phyloP scores from a whole-genome alignment of 53 echinoderm and acorn worm species.

The Apostichopus leukothele region DNA sequence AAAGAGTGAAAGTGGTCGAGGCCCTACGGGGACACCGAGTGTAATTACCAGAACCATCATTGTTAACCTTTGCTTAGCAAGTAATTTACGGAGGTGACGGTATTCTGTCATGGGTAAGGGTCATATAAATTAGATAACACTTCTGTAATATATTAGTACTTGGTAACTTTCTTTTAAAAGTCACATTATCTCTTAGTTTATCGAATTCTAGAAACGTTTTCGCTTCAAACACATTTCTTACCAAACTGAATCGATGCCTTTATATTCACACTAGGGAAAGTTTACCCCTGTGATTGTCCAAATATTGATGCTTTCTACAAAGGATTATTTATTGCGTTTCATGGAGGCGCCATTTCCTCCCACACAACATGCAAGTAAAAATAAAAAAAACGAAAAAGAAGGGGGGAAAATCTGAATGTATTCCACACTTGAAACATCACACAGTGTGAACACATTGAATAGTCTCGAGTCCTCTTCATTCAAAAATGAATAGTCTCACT shows the following conservation, averaged over 20 bases:
- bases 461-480: not conserved
- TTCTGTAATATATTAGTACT: not conserved
- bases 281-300: not conserved
- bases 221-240: no score
- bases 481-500: no score
- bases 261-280: not conserved
- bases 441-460: not conserved
- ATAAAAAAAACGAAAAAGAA: no score
- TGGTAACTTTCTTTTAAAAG: not conserved
- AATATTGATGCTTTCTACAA: not conserved
- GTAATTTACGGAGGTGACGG: conserved; percentile 1
- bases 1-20: not conserved
- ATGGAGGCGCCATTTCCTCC: not conserved
- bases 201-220: no score
- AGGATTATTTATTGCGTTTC: not conserved
- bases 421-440: no score
- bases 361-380: not conserved
- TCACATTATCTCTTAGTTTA: no score
- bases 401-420: no score
- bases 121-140: conserved; percentile 6
- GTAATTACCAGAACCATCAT: no score
- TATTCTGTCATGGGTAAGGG: not conserved
- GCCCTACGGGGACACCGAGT: not conserved
- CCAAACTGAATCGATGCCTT: no score
- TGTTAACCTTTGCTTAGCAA: not conserved